Percentiles rank a stretch among this genome's conserved stretches.
Conservation (phyloP, 2,113 vertebrate species). For the Percopsis transmontana region DNA sequence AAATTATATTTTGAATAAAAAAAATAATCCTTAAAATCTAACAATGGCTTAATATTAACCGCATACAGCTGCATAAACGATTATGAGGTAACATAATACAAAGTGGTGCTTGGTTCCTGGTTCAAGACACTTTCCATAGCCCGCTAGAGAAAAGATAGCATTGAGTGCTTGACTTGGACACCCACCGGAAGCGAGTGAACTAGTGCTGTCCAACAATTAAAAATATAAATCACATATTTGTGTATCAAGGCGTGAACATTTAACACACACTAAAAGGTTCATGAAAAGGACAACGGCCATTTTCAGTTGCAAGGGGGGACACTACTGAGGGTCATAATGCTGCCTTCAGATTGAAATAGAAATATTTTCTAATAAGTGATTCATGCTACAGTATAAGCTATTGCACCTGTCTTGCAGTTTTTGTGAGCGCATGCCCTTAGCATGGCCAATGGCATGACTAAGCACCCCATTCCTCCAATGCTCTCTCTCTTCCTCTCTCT, state of each 20-base stretch:
- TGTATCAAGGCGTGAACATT: neutral
- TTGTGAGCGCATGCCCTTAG: conserved; percentile 32
- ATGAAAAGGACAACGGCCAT: neutral
- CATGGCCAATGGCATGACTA: conserved; percentile 42
- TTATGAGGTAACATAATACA: no score
- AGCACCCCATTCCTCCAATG: conserved; percentile 43
- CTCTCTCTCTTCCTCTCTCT: conserved; percentile 2
- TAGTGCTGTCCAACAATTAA: no score
- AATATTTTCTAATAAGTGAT: neutral
- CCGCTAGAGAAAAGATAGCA: no score
- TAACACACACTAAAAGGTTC: neutral
- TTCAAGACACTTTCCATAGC: no score
- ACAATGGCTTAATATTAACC: neutral
- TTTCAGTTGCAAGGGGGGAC: neutral
- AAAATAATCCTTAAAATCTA: neutral
- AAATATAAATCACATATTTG: neutral
- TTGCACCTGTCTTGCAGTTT: neutral
- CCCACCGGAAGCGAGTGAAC: no score
- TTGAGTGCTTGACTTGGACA: no score
- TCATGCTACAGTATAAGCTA: neutral
- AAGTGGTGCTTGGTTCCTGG: no score
- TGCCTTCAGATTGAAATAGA: neutral
- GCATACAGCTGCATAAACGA: neutral
- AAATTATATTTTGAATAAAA: neutral
- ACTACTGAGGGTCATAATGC: neutral